Percentiles rank a stretch among this genome's conserved stretches.
phyloP scores from a whole-genome alignment of 2,113 vertebrate species.

The Cavia aperea region DNA sequence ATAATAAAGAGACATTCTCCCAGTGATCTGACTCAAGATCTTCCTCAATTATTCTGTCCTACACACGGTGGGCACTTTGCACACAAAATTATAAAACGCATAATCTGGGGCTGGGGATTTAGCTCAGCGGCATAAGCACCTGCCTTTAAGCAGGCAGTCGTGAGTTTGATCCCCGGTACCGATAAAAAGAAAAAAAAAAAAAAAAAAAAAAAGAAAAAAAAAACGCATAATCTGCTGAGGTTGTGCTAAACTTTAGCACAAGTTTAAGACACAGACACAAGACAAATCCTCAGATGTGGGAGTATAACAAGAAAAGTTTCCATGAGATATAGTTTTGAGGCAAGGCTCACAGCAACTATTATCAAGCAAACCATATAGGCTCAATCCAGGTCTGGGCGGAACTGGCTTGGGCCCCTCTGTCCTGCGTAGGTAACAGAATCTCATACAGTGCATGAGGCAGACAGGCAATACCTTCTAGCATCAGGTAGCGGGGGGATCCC shows the following conservation, averaged over 20 bases:
- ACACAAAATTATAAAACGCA: not conserved
- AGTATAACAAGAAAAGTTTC: not conserved
- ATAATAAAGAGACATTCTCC: not conserved
- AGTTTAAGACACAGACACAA: not conserved
- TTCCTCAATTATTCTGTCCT: not conserved
- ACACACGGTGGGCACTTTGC: fast-evolving
- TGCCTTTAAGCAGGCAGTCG: too few relatives aligned
- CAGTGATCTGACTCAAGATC: not conserved
- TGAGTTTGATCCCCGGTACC: too few relatives aligned
- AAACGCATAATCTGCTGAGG: not conserved
- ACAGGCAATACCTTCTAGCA: fast-evolving
- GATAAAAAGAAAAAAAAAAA: too few relatives aligned
- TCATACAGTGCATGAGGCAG: not conserved
- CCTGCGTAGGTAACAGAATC: not conserved
- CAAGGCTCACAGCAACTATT: not conserved
- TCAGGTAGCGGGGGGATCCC: fast-evolving
- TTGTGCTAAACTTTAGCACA: not conserved
- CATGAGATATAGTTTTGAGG: not conserved
- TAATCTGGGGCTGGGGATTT: not conserved
- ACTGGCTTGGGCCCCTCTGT: not conserved
- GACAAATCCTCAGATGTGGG: not conserved
- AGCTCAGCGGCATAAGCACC: too few relatives aligned
- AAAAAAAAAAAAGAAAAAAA: too few relatives aligned
- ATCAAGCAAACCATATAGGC: not conserved
- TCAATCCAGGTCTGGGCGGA: not conserved